phyloP scores from a whole-genome alignment of 2,797 vertebrate genomes.

The Botia kubotai region DNA sequence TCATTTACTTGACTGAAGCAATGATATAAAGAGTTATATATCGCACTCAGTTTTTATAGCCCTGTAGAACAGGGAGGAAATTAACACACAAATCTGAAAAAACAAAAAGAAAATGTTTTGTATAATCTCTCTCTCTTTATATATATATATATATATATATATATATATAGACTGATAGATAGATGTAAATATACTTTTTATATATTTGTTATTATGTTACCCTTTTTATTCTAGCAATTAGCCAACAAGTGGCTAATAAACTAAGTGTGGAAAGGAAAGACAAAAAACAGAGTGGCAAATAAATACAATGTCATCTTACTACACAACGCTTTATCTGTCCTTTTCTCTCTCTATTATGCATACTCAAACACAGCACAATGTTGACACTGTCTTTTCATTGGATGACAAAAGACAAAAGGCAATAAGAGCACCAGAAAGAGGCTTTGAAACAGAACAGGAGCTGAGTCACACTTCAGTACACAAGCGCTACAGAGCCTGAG shows the following conservation, averaged over 20 bases:
- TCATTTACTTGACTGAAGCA: conserved; percentile 24
- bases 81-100: background rate
- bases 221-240: background rate
- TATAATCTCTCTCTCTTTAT: background rate
- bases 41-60: background rate
- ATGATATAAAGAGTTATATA: conserved; percentile 23
- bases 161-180: too few species aligned
- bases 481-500: conserved; percentile 2
- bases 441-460: conserved; percentile 20
- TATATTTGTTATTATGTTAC: too few species aligned
- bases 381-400: conserved; percentile 16
- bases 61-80: background rate
- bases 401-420: background rate
- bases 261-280: background rate
- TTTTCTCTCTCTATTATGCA: background rate
- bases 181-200: too few species aligned
- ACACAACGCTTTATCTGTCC: background rate
- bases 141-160: too few species aligned
- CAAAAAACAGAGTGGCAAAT: background rate
- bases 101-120: background rate
- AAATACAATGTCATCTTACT: background rate
- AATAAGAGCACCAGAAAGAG: conserved; percentile 5
- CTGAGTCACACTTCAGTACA: conserved; percentile 34
- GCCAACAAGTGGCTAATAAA: background rate
- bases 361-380: background rate